These are phyloP conservation scores for Magallana angulata DNA, from an alignment of 1,140 invertebrate genomes.

Conservation along the genomic window DNA sequence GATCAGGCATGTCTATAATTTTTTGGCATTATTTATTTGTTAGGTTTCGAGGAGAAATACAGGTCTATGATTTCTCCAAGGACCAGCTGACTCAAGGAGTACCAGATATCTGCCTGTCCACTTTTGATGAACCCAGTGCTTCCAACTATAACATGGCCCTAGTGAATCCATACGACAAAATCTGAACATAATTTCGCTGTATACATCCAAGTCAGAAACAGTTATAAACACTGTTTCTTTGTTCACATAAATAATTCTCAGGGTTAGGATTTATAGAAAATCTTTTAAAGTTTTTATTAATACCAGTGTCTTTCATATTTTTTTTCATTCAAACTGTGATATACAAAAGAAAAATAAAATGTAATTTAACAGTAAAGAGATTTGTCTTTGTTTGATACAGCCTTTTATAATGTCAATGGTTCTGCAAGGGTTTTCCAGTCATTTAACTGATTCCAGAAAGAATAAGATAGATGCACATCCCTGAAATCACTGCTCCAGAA, in stretches of 20 bases:
- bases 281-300: not conserved
- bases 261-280: too few relatives aligned
- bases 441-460: conserved; percentile 21
- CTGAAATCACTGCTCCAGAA: conserved; percentile 39
- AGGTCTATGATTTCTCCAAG: conserved; percentile 74
- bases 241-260: too few relatives aligned
- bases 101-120: conserved; percentile 73
- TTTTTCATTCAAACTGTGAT: not conserved
- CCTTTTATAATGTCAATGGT: not conserved
- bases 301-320: conserved; percentile 25
- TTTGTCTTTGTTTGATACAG: not conserved
- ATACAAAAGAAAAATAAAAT: not conserved
- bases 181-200: not conserved
- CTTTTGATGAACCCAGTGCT: conserved; percentile 72
- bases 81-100: conserved; percentile 69
- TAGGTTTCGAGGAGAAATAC: conserved; percentile 72
- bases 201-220: too few relatives aligned
- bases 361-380: not conserved
- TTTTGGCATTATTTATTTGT: conserved; percentile 44
- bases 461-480: not conserved
- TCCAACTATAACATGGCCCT: conserved; percentile 73
- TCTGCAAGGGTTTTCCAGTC: not conserved
- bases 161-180: conserved; percentile 71
- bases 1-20: too few relatives aligned
- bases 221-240: too few relatives aligned